Percentiles rank a stretch among this genome's conserved stretches.
Conservation (phyloP, 2,113 vertebrate species). For the Cyprinodon tularosa region DNA sequence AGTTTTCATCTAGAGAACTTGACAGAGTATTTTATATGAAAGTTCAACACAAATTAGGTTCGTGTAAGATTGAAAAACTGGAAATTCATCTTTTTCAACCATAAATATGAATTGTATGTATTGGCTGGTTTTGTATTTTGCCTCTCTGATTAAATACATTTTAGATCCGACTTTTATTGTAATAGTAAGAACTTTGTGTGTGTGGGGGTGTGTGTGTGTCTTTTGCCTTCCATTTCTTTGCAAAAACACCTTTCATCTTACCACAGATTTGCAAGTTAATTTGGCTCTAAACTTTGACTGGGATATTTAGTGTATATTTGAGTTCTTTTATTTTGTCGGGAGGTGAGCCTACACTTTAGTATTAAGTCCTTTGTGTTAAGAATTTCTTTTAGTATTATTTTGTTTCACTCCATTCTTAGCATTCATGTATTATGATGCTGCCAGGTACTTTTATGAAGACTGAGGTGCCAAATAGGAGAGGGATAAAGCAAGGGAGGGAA, state of each 20-base stretch:
- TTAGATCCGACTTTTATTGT: background rate
- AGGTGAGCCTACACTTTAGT: background rate
- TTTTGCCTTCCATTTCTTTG: background rate
- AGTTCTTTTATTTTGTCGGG: background rate
- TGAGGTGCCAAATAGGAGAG: background rate
- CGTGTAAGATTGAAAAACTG: too few relatives aligned
- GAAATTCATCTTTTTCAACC: too few relatives aligned
- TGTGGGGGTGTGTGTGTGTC: background rate
- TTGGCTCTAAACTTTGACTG: background rate
- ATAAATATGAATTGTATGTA: too few relatives aligned
- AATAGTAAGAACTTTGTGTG: background rate
- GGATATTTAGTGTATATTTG: background rate
- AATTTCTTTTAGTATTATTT: background rate
- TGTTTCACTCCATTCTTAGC: background rate
- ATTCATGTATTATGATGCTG: background rate
- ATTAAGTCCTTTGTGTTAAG: background rate
- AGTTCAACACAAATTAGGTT: too few relatives aligned
- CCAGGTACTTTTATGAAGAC: background rate
- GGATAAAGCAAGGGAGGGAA: background rate
- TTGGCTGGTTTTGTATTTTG: background rate
- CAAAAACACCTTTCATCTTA: too few relatives aligned
- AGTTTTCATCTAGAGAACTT: too few relatives aligned
- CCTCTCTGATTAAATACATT: background rate
- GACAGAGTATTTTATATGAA: too few relatives aligned
- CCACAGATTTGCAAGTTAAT: background rate